Conservation (phyloP, 2,113 vertebrate genomes). For the Vulpes vulpes region DNA sequence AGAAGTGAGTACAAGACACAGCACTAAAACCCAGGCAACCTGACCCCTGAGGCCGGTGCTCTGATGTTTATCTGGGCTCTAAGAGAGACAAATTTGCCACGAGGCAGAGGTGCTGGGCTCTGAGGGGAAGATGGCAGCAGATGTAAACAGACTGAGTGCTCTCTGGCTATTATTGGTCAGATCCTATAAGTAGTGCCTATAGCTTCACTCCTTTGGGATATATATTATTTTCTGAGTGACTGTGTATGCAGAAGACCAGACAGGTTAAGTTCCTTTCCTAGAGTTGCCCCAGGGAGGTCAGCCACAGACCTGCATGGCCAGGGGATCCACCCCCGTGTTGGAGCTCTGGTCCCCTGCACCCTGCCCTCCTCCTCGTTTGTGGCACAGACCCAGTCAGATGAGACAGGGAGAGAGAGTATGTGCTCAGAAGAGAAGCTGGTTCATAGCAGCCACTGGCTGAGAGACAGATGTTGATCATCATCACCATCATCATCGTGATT, state of each 20-base stretch:
- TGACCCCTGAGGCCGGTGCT: accelerated
- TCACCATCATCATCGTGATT: too few species aligned
- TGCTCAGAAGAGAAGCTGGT: background rate
- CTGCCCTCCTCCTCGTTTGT: background rate
- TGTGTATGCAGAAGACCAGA: accelerated
- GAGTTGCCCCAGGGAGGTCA: background rate
- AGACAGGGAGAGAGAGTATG: background rate
- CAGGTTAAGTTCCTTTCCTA: background rate
- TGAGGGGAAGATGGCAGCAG: accelerated
- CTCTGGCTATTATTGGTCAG: accelerated
- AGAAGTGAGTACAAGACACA: accelerated
- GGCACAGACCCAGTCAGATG: background rate
- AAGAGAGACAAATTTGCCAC: accelerated
- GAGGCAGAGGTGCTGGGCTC: accelerated
- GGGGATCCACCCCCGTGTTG: accelerated
- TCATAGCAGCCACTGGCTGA: background rate
- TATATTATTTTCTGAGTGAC: background rate
- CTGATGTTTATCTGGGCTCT: too few species aligned
- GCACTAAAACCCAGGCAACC: background rate
- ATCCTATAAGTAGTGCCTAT: background rate
- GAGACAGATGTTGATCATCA: background rate
- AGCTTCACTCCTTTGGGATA: too few species aligned
- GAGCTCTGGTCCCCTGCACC: accelerated
- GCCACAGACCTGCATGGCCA: accelerated
- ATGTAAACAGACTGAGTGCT: accelerated